phyloP scores from a whole-genome alignment of 2,888 invertebrate species.

The Tuberolachnus salignus region DNA sequence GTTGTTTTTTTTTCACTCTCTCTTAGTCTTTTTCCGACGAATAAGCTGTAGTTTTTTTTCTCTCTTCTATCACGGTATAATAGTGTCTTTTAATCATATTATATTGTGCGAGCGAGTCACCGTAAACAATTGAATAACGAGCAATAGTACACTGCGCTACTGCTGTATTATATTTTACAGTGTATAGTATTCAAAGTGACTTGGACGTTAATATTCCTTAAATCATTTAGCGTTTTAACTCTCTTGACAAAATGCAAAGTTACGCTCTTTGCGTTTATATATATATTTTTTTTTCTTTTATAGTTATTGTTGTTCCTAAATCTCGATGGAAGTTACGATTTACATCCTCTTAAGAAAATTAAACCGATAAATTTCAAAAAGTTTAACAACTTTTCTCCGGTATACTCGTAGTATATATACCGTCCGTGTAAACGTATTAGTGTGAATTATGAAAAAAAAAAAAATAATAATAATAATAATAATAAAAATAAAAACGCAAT shows the following conservation, averaged over 20 bases:
- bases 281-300: slow-evolving; percentile 27
- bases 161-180: neutral
- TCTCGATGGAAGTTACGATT: slow-evolving; percentile 28
- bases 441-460: slow-evolving; percentile 29
- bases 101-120: neutral
- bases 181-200: neutral
- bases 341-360: slow-evolving; percentile 53
- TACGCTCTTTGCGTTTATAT: neutral
- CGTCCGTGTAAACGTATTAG: slow-evolving; percentile 29
- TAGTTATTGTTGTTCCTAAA: slow-evolving; percentile 29
- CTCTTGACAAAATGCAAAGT: slow-evolving; percentile 26
- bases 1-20: no score
- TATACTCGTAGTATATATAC: neutral
- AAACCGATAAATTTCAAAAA: slow-evolving; percentile 52
- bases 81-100: neutral
- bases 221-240: slow-evolving; percentile 46
- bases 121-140: slow-evolving; percentile 1
- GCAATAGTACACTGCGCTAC: neutral
- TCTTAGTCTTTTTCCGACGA: no score
- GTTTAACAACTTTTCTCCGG: slow-evolving; percentile 39
- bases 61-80: no score
- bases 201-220: slow-evolving; percentile 7
- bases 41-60: no score
- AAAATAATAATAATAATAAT: no score
- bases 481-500: slow-evolving; percentile 5